Evolutionary conservation across 1,140 invertebrate species (phyloP), one percentile per base, ranked within the genome.

Genomic region (Prorops nasuta): DNA sequence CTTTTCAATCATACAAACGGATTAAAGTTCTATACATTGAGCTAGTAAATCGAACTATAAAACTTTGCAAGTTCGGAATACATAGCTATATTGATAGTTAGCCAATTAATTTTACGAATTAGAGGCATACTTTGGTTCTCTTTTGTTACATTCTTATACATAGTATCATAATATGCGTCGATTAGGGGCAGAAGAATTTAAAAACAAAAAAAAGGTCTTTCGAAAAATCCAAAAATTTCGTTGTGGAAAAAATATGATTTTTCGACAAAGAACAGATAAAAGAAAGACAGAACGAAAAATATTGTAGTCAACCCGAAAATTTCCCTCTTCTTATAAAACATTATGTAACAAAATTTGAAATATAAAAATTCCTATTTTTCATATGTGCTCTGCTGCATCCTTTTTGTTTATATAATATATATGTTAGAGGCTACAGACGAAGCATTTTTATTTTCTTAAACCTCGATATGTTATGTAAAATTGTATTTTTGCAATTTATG

Each of bases 391-490:
- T 4, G 24, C 10, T 28, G 10, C 10, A 6, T 28, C 10, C 24
- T 28, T 10, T 10, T 28, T 28, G 4, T 10, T 28, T 10, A 10
- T n/a, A 28, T 28, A 28, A 28, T 28, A 28, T 6, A 6, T 28
- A 4, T 28, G 4, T 6, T 10, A 28, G 24, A 4, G 24, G 10
- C 10, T 10, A 28, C 10, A 28, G 4, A 28, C 24, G 24, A 4
- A 28, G 4, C 24, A 10, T 28, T 28, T 28, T 28, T 28, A 28
- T 28, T 28, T 28, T 28, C 39, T 54, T 44, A 40, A 32, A 40
- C 43, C 49, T 53, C 59, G 59, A 61, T 61, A 61, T 60, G 59
- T 61, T 53, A 60, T 56, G 40, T 50, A 50, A 61, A 60, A 44
- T n/a, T n/a, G n/a, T n/a, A n/a, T n/a, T n/a, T n/a, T n/a, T n/a